Conservation (phyloP, 2,113 vertebrate genomes). For the Heterochromis multidens region DNA sequence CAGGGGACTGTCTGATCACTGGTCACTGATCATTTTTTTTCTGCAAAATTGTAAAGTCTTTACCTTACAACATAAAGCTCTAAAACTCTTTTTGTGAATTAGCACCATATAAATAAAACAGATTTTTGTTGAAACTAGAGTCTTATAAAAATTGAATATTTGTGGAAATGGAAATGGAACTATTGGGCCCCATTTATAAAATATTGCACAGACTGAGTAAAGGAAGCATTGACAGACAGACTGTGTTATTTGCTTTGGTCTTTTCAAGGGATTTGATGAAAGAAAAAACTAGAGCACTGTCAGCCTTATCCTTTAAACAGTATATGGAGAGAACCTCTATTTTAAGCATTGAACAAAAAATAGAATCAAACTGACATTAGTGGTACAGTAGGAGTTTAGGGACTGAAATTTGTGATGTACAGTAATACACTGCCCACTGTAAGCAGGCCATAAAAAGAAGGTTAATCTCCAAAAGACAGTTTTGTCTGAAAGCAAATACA, state of each 20-base stretch:
- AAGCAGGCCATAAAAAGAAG: constrained; percentile 26
- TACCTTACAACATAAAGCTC: neutral
- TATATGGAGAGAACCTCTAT: neutral
- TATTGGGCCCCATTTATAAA: neutral
- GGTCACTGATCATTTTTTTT: accelerated
- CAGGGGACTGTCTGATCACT: neutral
- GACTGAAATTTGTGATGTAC: constrained; percentile 17
- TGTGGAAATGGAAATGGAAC: neutral
- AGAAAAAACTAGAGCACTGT: neutral
- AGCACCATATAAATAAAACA: neutral
- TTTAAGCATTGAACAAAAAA: constrained; percentile 5
- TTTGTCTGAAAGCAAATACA: constrained; percentile 28
- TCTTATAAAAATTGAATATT: neutral
- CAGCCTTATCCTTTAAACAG: neutral
- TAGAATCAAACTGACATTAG: neutral
- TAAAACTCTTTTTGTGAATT: neutral
- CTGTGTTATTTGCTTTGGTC: neutral
- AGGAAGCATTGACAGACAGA: neutral
- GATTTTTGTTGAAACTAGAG: neutral
- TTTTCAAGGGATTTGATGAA: constrained; percentile 16
- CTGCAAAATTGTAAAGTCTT: neutral
- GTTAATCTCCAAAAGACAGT: constrained; percentile 19
- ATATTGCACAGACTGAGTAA: neutral
- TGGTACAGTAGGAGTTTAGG: neutral
- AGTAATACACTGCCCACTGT: constrained; percentile 5